Evolutionary conservation across 1,140 invertebrate genomes (phyloP).

Genomic region (Rhopalosiphum maidis): DNA sequence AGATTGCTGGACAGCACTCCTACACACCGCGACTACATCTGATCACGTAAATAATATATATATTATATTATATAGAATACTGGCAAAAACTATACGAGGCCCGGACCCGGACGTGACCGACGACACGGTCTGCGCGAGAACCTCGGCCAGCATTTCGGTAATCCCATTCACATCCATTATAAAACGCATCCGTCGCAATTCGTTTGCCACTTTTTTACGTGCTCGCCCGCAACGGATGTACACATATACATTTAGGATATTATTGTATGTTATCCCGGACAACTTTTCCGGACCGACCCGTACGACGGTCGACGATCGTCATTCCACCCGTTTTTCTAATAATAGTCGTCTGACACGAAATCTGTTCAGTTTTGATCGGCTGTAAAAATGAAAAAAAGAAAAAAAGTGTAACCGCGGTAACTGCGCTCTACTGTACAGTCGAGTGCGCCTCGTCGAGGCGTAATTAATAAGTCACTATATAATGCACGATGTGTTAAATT

Average conservation of each 20-base stretch:
- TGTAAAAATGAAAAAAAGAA: background rate
- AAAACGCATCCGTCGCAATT: background rate
- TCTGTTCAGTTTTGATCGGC: too few species aligned
- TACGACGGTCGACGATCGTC: background rate
- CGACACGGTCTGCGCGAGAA: background rate
- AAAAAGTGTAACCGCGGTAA: too few species aligned
- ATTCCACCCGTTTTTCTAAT: background rate
- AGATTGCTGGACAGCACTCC: background rate
- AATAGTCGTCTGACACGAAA: background rate
- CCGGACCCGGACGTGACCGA: background rate
- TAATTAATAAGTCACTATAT: too few species aligned
- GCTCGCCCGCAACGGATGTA: background rate
- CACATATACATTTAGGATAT: background rate
- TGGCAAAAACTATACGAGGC: background rate
- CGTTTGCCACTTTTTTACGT: background rate
- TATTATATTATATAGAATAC: too few species aligned
- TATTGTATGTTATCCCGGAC: background rate
- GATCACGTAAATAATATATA: background rate
- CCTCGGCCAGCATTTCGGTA: background rate
- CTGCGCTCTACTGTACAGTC: too few species aligned
- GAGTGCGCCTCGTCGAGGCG: too few species aligned
- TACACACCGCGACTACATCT: background rate
- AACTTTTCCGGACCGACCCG: background rate
- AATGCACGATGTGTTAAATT: too few species aligned
- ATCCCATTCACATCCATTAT: background rate